Conservation (phyloP, 2,113 vertebrate species). For the Capricornis sumatraensis region DNA sequence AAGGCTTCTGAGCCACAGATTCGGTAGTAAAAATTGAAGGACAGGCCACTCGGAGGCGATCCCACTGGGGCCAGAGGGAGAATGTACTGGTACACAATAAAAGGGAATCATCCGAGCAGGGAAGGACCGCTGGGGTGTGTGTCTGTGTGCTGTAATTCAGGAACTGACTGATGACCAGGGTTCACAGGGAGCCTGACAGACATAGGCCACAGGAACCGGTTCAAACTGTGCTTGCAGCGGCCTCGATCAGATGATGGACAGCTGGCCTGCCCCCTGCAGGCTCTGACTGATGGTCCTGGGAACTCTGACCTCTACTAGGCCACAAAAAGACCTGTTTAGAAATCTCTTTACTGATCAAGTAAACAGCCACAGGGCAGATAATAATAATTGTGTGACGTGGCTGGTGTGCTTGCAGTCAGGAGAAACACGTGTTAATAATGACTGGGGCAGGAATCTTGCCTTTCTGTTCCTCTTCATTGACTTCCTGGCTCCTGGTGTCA, state of each 20-base stretch:
- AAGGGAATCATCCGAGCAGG: conserved; percentile 24
- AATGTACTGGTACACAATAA: conserved; percentile 70
- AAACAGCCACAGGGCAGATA: conserved; percentile 15
- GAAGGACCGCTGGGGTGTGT: conserved; percentile 34
- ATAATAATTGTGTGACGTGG: neutral
- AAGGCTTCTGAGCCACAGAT: conserved; percentile 19
- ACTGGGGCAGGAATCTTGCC: rapidly evolving
- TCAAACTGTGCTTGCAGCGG: conserved; percentile 82
- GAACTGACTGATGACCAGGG: conserved; percentile 87
- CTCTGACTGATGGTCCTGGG: conserved; percentile 76
- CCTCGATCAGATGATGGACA: conserved; percentile 82
- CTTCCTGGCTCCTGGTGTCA: neutral
- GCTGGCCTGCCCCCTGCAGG: conserved; percentile 78
- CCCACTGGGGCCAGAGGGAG: conserved; percentile 63
- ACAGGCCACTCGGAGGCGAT: conserved; percentile 4
- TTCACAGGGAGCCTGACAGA: conserved; percentile 76
- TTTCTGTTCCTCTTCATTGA: neutral
- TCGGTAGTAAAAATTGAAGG: conserved; percentile 61
- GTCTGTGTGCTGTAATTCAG: conserved; percentile 65
- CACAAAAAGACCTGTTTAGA: conserved; percentile 71
- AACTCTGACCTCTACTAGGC: conserved; percentile 73
- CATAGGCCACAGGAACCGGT: conserved; percentile 72
- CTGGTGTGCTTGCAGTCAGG: neutral
- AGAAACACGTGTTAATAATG: neutral
- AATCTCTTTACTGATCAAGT: conserved; percentile 64